phyloP scores from a whole-genome alignment of 1,140 invertebrate species.

The Camponotus pennsylvanicus region DNA sequence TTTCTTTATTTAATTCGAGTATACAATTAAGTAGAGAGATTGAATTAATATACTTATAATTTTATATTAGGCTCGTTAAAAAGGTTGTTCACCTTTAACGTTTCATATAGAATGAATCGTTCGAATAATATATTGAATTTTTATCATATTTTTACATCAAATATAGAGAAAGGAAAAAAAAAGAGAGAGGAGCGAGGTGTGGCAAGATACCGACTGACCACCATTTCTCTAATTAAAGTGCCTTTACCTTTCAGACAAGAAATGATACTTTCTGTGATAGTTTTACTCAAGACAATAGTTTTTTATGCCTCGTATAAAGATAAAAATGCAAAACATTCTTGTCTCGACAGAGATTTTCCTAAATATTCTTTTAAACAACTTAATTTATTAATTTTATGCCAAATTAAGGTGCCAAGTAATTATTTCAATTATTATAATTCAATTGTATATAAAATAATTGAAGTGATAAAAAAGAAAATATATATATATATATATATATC shows the following conservation, averaged over 20 bases:
- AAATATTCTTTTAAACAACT: too few relatives aligned
- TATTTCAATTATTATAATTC: too few relatives aligned
- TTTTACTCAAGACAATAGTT: background rate
- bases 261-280: conserved; percentile 29
- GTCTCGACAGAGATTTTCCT: too few relatives aligned
- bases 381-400: too few relatives aligned
- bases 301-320: too few relatives aligned
- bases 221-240: conserved; percentile 64
- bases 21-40: background rate
- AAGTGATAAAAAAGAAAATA: too few relatives aligned
- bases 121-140: background rate
- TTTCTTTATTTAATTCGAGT: background rate
- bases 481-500: background rate
- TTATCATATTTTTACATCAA: conserved; percentile 44
- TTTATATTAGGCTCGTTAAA: background rate
- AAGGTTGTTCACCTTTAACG: conserved; percentile 41
- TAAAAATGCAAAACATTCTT: too few relatives aligned
- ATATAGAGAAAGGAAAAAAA: conserved; percentile 60
- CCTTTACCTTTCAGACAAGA: conserved; percentile 42
- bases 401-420: background rate
- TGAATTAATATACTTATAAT: background rate
- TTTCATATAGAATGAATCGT: conserved; percentile 32
- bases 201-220: conserved; percentile 44
- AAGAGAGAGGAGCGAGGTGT: conserved; percentile 48
- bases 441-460: too few relatives aligned